Evolutionary conservation across 2,797 vertebrate genomes (phyloP).

Genomic region (Bradypodion pumilum): DNA sequence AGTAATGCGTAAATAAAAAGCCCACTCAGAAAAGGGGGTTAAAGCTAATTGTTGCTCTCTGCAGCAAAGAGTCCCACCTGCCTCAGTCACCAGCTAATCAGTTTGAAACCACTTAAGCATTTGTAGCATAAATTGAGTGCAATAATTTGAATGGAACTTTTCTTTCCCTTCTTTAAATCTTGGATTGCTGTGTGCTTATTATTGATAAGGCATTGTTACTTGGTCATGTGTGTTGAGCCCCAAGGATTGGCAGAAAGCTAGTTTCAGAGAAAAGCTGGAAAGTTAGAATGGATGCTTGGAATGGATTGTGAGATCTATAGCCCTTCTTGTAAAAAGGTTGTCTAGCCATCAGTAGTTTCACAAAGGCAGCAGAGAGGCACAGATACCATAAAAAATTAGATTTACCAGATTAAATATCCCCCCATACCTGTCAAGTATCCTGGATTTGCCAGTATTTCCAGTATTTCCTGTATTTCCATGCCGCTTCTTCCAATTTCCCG

Average conservation of each 20-base stretch:
- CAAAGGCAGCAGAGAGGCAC: not conserved
- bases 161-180: not conserved
- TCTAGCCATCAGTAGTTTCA: not conserved
- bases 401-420: not conserved
- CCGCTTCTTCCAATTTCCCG: too few relatives aligned
- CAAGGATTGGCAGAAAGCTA: not conserved
- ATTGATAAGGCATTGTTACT: not conserved
- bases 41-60: not conserved
- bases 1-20: slow-evolving; percentile 45
- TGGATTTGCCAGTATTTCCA: too few relatives aligned
- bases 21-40: slow-evolving; percentile 41
- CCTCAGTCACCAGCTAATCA: slow-evolving; percentile 28
- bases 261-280: not conserved
- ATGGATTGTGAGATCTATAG: not conserved
- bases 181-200: not conserved
- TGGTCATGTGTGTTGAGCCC: not conserved
- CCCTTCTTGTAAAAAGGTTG: not conserved
- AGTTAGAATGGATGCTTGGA: not conserved
- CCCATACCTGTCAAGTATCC: too few relatives aligned
- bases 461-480: too few relatives aligned
- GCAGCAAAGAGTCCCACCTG: not conserved
- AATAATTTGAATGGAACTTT: not conserved
- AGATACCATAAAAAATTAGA: not conserved
- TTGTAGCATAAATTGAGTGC: not conserved
- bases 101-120: not conserved